These are phyloP conservation scores for Eupsilia transversa DNA, from an alignment of 2,888 invertebrate species.

Conservation along the genomic window DNA sequence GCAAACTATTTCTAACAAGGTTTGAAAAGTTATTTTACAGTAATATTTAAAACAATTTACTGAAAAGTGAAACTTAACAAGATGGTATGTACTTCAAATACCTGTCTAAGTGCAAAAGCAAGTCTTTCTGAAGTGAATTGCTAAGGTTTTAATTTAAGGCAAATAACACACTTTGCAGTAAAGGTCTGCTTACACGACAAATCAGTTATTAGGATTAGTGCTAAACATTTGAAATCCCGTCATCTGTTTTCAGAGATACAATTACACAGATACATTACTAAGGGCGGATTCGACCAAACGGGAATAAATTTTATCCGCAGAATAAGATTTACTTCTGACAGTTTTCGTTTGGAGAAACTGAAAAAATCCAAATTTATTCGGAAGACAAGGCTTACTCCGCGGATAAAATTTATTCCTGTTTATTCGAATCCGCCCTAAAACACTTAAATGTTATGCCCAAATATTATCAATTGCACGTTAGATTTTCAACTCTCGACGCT, in stretches of 20 bases:
- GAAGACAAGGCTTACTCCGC: no score
- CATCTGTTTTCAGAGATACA: neutral
- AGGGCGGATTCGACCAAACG: no score
- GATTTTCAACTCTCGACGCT: no score
- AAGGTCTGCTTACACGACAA: neutral
- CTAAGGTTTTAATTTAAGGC: slow-evolving; percentile 38
- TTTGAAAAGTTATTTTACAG: neutral
- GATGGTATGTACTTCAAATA: neutral
- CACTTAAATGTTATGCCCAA: no score
- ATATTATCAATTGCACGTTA: neutral
- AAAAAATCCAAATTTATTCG: no score
- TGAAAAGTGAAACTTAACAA: neutral
- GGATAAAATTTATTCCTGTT: no score
- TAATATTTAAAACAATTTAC: neutral
- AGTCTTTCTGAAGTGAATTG: slow-evolving; percentile 38
- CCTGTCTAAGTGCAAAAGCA: slow-evolving; percentile 22
- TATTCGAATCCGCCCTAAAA: no score
- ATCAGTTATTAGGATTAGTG: neutral
- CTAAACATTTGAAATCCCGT: neutral
- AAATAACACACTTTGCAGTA: neutral
- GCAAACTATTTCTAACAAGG: neutral
- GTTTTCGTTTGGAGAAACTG: no score
- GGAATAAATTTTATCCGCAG: no score
- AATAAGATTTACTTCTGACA: no score
- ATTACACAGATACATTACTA: neutral